A percentile compares a stretch with the other conserved stretches of the same genome.
phyloP scores from a whole-genome alignment of 2,888 invertebrate genomes.

The Chirona hameri region DNA sequence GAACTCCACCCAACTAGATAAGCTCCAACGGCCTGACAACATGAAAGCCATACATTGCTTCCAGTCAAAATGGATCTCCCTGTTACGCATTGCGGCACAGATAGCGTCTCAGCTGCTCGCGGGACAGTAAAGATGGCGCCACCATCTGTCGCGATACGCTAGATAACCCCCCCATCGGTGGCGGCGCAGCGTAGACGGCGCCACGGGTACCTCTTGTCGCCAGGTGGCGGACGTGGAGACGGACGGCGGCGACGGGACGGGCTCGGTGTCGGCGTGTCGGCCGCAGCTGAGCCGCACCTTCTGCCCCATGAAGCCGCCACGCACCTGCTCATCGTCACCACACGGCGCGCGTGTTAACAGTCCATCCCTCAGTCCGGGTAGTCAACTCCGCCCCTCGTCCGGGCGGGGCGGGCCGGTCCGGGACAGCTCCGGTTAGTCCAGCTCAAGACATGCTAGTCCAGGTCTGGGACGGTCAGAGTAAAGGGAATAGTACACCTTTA shows the following conservation, averaged over 20 bases:
- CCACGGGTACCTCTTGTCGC: not conserved
- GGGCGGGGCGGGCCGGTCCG: not conserved
- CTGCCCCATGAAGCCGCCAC: conserved; percentile 9
- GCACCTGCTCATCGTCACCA: not conserved
- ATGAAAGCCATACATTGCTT: too few relatives aligned
- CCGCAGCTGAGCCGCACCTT: conserved; percentile 1
- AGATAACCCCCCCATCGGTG: too few relatives aligned
- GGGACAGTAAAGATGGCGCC: too few relatives aligned
- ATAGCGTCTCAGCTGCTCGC: too few relatives aligned
- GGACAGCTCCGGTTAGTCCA: not conserved
- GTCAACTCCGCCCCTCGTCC: not conserved
- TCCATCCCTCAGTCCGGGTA: not conserved
- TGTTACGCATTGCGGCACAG: too few relatives aligned
- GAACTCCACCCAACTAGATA: too few relatives aligned
- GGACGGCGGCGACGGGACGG: not conserved
- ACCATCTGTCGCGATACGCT: too few relatives aligned
- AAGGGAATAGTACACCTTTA: too few relatives aligned
- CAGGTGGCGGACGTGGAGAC: conserved; percentile 23
- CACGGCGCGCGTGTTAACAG: not conserved
- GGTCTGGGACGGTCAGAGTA: too few relatives aligned
- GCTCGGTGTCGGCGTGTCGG: not conserved
- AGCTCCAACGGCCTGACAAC: too few relatives aligned
- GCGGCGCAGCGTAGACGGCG: not conserved
- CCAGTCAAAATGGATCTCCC: too few relatives aligned
- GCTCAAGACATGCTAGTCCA: too few relatives aligned